phyloP scores from a whole-genome alignment of 2,113 vertebrate species.

The Podocnemis expansa region DNA sequence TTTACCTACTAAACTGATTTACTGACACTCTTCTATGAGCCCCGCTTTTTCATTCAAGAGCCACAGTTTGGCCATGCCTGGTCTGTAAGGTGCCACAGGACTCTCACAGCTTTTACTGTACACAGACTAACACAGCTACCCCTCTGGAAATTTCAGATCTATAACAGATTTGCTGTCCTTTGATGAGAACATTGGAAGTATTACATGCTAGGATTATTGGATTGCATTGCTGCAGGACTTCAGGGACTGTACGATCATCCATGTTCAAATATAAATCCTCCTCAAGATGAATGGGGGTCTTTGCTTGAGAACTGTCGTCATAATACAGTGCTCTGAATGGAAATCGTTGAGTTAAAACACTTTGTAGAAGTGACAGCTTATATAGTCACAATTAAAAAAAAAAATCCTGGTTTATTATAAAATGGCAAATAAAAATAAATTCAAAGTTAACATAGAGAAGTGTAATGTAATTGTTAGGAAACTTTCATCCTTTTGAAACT shows the following conservation, averaged over 20 bases:
- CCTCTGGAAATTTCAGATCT: too few species aligned
- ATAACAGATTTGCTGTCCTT: neutral
- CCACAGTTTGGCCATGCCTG: too few species aligned
- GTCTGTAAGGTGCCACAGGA: too few species aligned
- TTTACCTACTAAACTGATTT: too few species aligned
- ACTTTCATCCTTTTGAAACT: neutral
- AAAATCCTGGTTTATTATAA: neutral
- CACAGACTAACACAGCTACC: too few species aligned
- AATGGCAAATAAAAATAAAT: neutral
- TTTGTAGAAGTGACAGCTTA: neutral
- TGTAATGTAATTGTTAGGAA: neutral
- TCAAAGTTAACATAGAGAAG: neutral
- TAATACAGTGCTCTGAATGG: neutral
- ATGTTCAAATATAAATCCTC: neutral
- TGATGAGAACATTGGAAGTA: neutral
- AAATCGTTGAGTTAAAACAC: neutral
- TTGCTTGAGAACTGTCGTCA: neutral
- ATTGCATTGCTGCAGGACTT: neutral
- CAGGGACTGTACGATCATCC: neutral
- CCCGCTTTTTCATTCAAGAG: too few species aligned
- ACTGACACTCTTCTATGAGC: too few species aligned
- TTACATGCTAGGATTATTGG: neutral
- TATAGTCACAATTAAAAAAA: constrained; percentile 4
- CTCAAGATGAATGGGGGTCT: neutral
- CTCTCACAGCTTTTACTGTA: too few species aligned